phyloP scores from a whole-genome alignment of 2,888 invertebrate genomes.

The Cryptus armator region DNA sequence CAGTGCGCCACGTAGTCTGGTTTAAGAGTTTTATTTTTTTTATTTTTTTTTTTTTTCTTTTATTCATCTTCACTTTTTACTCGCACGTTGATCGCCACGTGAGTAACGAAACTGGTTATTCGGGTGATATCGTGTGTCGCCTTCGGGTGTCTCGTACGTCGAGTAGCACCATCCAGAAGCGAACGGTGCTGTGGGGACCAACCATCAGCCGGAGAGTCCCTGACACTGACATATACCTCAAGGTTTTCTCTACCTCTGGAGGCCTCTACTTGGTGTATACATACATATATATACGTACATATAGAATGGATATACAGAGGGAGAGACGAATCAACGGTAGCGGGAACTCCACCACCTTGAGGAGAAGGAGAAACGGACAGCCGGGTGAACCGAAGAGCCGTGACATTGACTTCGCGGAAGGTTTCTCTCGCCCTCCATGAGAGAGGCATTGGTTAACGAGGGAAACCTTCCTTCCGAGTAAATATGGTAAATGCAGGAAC shows the following conservation, averaged over 20 bases:
- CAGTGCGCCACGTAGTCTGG: slow-evolving; percentile 42
- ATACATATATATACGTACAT: not conserved
- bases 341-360: slow-evolving; percentile 26
- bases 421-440: slow-evolving; percentile 31
- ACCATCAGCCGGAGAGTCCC: slow-evolving; percentile 75
- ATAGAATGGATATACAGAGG: not conserved
- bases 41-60: not conserved
- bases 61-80: not conserved
- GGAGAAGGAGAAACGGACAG: slow-evolving; percentile 52
- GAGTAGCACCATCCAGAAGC: slow-evolving; percentile 29
- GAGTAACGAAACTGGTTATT: slow-evolving; percentile 57
- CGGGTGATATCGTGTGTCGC: slow-evolving; percentile 53
- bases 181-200: slow-evolving; percentile 70
- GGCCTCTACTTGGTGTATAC: not conserved
- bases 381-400: slow-evolving; percentile 65
- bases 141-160: slow-evolving; percentile 54
- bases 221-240: slow-evolving; percentile 83
- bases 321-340: slow-evolving; percentile 1
- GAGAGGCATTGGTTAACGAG: not conserved
- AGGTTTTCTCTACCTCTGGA: slow-evolving; percentile 75
- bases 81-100: slow-evolving; percentile 23
- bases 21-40: not conserved
- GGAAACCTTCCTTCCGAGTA: slow-evolving; percentile 29
- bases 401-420: slow-evolving; percentile 78
- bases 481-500: slow-evolving; percentile 78